Conservation (phyloP, 1,140 invertebrate species). For the Gryon sp. region DNA sequence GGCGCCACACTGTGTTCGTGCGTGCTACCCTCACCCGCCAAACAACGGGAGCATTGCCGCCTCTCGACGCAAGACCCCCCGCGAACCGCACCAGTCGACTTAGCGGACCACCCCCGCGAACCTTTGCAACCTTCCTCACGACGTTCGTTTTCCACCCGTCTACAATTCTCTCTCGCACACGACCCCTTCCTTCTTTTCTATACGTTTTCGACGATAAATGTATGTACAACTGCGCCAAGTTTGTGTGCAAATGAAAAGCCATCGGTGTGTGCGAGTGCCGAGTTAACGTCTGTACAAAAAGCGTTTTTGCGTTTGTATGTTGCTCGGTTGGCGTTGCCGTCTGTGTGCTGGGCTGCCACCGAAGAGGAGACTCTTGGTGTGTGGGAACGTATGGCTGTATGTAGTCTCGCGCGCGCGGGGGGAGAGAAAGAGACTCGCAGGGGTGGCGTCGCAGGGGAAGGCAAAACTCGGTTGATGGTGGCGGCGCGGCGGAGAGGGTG, state of each 20-base stretch:
- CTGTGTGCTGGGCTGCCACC: slow-evolving; percentile 13
- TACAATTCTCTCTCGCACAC: slow-evolving; percentile 63
- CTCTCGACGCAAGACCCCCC: slow-evolving; percentile 59
- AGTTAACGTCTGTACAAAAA: slow-evolving; percentile 24
- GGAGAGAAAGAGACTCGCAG: too few relatives aligned
- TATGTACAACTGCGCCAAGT: not conserved
- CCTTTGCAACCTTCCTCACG: slow-evolving; percentile 57
- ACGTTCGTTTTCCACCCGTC: slow-evolving; percentile 67
- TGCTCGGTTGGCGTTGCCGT: slow-evolving; percentile 28
- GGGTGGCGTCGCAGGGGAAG: slow-evolving; percentile 58
- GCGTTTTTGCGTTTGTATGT: slow-evolving; percentile 32
- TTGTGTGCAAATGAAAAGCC: too few relatives aligned
- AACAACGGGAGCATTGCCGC: slow-evolving; percentile 77
- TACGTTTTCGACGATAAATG: slow-evolving; percentile 47
- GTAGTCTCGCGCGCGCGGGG: slow-evolving; percentile 13
- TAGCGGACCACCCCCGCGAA: slow-evolving; percentile 49
- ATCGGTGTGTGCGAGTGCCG: not conserved
- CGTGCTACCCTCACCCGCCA: slow-evolving; percentile 74
- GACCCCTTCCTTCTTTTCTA: slow-evolving; percentile 67
- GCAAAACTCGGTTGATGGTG: slow-evolving; percentile 59
- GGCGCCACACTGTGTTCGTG: too few relatives aligned
- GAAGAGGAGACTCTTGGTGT: not conserved
- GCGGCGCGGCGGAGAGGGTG: slow-evolving; percentile 57
- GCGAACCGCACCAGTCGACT: slow-evolving; percentile 52
- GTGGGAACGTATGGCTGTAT: slow-evolving; percentile 47